A percentile compares a stretch with the other conserved stretches of the same genome.
These are phyloP conservation scores for Latrodectus geometricus DNA, from an alignment of 1,140 invertebrate genomes.

Conservation along the genomic window DNA sequence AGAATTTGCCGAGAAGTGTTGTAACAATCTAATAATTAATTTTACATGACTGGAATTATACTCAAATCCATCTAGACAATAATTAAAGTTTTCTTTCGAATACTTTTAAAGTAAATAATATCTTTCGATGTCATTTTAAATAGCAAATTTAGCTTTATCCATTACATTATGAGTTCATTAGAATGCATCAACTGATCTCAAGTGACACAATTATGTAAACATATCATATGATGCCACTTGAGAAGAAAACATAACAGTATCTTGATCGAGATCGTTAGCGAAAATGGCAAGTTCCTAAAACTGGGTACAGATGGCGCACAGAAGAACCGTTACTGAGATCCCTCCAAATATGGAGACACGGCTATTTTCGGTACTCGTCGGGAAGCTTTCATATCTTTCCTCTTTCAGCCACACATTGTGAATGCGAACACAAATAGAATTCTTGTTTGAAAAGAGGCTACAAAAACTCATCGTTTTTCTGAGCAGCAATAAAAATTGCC, in stretches of 20 bases:
- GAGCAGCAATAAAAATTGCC: neutral
- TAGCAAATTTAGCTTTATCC: neutral
- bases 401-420: constrained; percentile 13
- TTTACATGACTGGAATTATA: constrained; percentile 26
- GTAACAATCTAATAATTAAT: constrained; percentile 37
- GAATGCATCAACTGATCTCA: neutral
- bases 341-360: constrained; percentile 46
- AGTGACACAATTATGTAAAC: neutral
- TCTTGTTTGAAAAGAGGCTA: constrained; percentile 6
- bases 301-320: constrained; percentile 27
- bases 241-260: neutral
- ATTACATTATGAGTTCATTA: too few relatives aligned
- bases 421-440: constrained; percentile 48
- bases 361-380: constrained; percentile 20
- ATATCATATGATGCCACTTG: neutral
- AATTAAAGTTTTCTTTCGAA: constrained; percentile 22
- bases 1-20: constrained; percentile 15
- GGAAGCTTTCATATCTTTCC: constrained; percentile 32
- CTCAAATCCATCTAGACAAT: neutral
- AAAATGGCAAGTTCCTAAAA: constrained; percentile 36
- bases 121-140: neutral
- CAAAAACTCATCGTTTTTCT: neutral
- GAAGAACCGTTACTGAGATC: neutral
- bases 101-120: constrained; percentile 25
- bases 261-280: neutral